Base-by-base conservation (phyloP, 2,888 invertebrate species). In the Ichneumoninae sp. region DNA sequence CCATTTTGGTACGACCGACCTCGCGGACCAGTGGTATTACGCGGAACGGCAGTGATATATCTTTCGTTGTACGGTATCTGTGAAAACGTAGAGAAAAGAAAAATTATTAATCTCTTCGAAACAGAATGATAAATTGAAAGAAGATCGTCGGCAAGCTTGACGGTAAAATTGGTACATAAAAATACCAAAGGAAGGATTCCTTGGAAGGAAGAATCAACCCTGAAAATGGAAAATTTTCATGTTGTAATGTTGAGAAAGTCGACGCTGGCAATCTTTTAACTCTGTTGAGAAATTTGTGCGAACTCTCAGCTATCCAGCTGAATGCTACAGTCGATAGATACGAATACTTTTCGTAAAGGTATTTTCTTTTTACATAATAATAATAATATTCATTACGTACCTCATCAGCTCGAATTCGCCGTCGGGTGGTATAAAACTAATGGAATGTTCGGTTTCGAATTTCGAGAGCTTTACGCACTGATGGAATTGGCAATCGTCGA, bases 361-460 rank as follows among this genome's bases (percentile, higher is more conserved):
- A 47, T 47, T 16, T 47, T n/a, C 19, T 79, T 40, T 69, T 10
- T n/a, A 6, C 26, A 33, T 30, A 57, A 76, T 77, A 54, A 36
- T 33, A 33, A 40, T 40, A 40, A 36, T n/a, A 30, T 19, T 3
- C 5, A 7, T n/a, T 16, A 87, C 88, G 92, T 89, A 98, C 96
- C 98, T 97, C 99, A 99, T 99, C 47, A 99, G 96, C 94, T 99
- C 99, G 93, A 99, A 99, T 95, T 99, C 99, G 68, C 99, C 99
- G 94, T 99, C 99, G 0, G 99, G 99, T 83, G 99, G 99, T 92
- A 99, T 99, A 95, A 99, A 99, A 89, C 99, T 99, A 93, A 99
- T 99, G 93, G 99, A 99, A 95, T 99, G 99, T 94, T 99, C 99
- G 0, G 99, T 99, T 95, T 99, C 99, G 94, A 99, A 99, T 96